Conservation (phyloP, 2,113 vertebrate genomes). For the Empidonax traillii region DNA sequence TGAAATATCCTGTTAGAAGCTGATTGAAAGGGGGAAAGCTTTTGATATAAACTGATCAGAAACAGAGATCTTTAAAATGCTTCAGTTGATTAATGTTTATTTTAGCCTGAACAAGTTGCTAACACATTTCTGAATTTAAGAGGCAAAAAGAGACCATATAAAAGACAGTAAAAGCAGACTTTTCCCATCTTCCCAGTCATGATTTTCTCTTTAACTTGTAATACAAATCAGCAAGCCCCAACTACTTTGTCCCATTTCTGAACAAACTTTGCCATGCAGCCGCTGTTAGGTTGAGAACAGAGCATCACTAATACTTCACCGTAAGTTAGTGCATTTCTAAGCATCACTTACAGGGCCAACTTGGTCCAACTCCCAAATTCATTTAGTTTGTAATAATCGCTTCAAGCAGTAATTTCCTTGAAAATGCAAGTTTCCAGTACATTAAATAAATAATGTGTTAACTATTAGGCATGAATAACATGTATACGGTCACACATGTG, state of each 20-base stretch:
- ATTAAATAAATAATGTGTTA: not conserved
- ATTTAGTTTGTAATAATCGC: not conserved
- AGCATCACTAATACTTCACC: not conserved
- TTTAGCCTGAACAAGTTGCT: not conserved
- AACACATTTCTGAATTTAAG: not conserved
- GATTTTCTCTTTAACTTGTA: not conserved
- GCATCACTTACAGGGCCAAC: not conserved
- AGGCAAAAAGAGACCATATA: not conserved
- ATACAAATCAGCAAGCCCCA: fast-evolving
- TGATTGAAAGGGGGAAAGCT: not conserved
- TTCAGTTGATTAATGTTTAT: not conserved
- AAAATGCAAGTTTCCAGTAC: not conserved
- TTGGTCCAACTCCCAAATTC: not conserved
- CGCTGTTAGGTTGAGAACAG: not conserved
- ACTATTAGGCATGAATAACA: not conserved
- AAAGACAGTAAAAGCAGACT: not conserved
- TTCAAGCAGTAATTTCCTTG: not conserved
- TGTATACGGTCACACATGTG: fast-evolving
- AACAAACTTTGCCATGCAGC: too few relatives aligned
- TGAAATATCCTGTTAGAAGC: not conserved
- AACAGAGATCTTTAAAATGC: not conserved
- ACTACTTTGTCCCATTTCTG: not conserved
- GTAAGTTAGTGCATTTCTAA: not conserved
- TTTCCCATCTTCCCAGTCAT: not conserved
- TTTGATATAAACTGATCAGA: not conserved